Evolutionary conservation across 92 coral and sea anemone species (phyloP), one percentile per base, ranked within the genome.

Genomic region (Epizoanthus ramosus): DNA sequence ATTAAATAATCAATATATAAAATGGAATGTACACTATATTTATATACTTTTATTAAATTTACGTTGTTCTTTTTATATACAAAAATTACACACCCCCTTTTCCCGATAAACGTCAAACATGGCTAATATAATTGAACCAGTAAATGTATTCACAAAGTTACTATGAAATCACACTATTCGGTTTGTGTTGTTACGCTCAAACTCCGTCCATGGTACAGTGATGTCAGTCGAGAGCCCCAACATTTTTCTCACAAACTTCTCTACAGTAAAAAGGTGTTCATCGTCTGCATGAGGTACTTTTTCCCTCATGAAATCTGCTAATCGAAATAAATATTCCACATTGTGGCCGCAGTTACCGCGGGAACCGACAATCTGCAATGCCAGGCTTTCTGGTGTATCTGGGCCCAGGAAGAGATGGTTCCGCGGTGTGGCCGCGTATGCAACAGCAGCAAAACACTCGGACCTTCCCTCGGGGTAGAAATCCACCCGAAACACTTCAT

Each of bases 241-340:
- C 58, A 73, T 57, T 76, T 86, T 86, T 18, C 92, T 70, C 14
- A 81, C 94, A 71, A 90, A 52, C 18, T 71, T 75, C 68, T 93
- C 97, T 68, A 93, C 79, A 35, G 85, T 79, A 74, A 93, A 90
- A 66, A 93, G 80, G 75, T 93, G 97, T 15, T 88, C 91, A 1
- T 93, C 97, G 50, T 90, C 73, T 13, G 73, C 88, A 14, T 86
- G 84, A 0, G 97, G 94, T 0, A 85, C 97, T 86, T 90, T 88
- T 31, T 90, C 92, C 39, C 92, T 80, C 97, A 93, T 93, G 68
- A 93, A 93, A 57, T 91, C 93, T 18, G 91, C 95, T 63, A 95
- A 83, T 5, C 97, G 93, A 84, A 89, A 71, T 23, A 95, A 85
- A 61, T 95, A 95, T 56, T 95, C 98, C 4, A 91, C 88, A 63